Base-by-base conservation (phyloP, 2,113 vertebrate species). In the Siphamia tubifer region DNA sequence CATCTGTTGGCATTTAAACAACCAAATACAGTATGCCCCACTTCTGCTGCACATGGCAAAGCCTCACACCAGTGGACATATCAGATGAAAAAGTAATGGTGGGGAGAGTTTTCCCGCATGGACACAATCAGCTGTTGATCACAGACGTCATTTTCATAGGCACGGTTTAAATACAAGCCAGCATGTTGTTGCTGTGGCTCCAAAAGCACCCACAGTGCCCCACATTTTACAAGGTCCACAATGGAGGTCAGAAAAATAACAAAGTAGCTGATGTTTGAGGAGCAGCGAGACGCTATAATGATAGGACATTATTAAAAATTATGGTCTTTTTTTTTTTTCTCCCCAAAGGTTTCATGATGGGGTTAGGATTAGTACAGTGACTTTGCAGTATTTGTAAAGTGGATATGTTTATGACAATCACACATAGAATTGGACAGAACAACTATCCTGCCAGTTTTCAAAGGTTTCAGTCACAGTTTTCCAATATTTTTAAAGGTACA, bases 71-170 rank as follows among this genome's bases (percentile, higher is more conserved):
- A 58, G 57, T 63, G 60, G 34, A 48, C 42, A 62, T 21, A 45
- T 79, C 65, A 76, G 47, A 65, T 58, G 44, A 49, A 58, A 67
- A 67, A 27, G 40, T 40, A 74, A 83, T 57, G 15, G 44, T 51
- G 57, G 49, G 35, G 28, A 58, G 53, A 20, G 24, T 86, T 78
- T 79, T 58, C 57, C 62, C 61, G 71, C 73, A 52, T 38, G 64
- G 38, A 52, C 49, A 56, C 58, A 65, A 79, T 84, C 75, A 79
- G 71, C 55, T 65, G 34, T 48, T 58, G 44, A 60, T 76, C 44
- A 54, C 53, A 74, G 61, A 49, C 53, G 20, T 34, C 25, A 38
- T 44, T 31, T 43, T 70, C 74, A 40, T 34, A 31, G 36, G 15
- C 28, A 43, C 65, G 58, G 40, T n/a, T 53, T 51, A 60, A 65